Percentiles rank a stretch among this genome's conserved stretches.
Evolutionary conservation across 2,113 vertebrate species (phyloP).

Genomic region (Conger conger): DNA sequence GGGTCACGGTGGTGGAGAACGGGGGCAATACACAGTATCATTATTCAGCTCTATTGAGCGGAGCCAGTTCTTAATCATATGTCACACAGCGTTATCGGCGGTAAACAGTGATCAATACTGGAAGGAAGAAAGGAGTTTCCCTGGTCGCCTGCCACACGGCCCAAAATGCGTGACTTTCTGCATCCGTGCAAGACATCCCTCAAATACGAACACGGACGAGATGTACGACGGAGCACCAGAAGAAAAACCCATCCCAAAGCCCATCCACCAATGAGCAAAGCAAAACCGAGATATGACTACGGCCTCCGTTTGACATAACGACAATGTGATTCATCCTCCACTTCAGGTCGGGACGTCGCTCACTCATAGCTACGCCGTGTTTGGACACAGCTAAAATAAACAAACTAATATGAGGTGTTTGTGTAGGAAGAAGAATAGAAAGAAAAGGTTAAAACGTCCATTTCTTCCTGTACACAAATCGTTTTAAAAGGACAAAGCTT

Average conservation of each 20-base stretch:
- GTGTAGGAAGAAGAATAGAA: too few relatives aligned
- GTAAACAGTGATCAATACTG: not conserved
- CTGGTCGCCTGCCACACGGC: not conserved
- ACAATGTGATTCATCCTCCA: not conserved
- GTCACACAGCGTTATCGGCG: not conserved
- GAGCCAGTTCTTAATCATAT: not conserved
- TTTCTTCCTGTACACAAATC: too few relatives aligned
- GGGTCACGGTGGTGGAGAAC: not conserved
- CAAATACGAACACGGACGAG: not conserved
- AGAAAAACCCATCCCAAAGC: not conserved
- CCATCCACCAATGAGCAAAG: slow-evolving; percentile 3
- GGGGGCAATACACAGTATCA: not conserved
- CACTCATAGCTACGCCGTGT: not conserved
- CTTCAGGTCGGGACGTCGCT: not conserved
- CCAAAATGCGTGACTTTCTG: not conserved
- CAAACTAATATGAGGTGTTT: not conserved
- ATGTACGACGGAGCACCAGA: not conserved
- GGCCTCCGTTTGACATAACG: not conserved
- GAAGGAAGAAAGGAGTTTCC: not conserved
- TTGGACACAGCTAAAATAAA: not conserved
- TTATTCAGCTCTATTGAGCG: not conserved
- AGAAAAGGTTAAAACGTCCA: not conserved
- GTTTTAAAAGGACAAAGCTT: not conserved
- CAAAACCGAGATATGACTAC: not conserved
- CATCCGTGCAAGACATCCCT: not conserved